Base-by-base conservation (phyloP, 2,113 vertebrate species). In the Lophotis ruficrista region DNA sequence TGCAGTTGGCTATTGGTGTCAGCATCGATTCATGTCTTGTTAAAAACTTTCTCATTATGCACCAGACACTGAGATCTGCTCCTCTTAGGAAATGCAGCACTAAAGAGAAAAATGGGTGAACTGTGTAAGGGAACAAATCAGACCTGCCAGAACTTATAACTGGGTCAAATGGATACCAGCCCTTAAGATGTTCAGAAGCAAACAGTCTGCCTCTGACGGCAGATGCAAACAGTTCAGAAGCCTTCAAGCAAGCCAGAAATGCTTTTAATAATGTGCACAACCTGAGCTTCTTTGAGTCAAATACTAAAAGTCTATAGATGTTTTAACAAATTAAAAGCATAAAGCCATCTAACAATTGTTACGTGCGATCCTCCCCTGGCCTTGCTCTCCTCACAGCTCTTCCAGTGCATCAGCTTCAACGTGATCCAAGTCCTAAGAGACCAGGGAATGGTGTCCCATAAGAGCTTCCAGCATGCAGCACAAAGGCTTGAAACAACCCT, bases 321-420 rank as follows among this genome's bases (percentile, higher is more conserved):
- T 43, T 89, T 79, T 30, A 87, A 87, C 35, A 87, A 79, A 89
- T 65, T 45, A 69, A 91, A 91, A 87, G 48, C 53, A 23, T 7
- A 28, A 28, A 89, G 35, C 21, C n/a, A 68, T 41, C 28, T 69
- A 87, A 47, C 22, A 87, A 79, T 15, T 23, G 9, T 23, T 68
- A 64, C 0, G 2, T 0, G 2, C 2, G 6, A 75, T 37, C 8
- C 16, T 68, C 25, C n/a, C 41, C 0, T 1, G 41, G 68, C 64
- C 35, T 79, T 84, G 64, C 27, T 79, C 61, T 82, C 51, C 35
- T 78, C 30, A 50, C 15, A 81, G 72, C 30, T 58, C 35, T 78
- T 89, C 7, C 48, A 83, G 37, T 53, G 54, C 54, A 54, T 22
- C 53, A 79, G 38, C 47, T 86, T 90, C 86, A 71, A 4, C 0